Evolutionary conservation across 1,140 invertebrate genomes (phyloP).

Genomic region (Lycorma delicatula): DNA sequence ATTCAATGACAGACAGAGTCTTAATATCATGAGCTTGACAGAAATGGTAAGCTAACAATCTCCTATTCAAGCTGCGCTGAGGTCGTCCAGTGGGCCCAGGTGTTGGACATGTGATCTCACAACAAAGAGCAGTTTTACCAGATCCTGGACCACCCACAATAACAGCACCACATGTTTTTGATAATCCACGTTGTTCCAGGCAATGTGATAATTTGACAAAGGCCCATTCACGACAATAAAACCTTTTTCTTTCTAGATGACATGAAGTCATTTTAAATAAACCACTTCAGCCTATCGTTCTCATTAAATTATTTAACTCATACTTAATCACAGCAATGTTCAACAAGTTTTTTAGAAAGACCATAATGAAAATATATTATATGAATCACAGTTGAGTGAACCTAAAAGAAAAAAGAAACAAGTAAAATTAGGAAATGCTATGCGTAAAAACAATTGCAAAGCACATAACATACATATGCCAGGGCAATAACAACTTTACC

Average conservation of each 20-base stretch:
- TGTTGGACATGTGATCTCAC: conserved; percentile 68
- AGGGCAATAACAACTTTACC: too few relatives aligned
- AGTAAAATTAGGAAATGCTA: too few relatives aligned
- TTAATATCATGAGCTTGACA: conserved; percentile 56
- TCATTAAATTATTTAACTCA: too few relatives aligned
- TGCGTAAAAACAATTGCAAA: too few relatives aligned
- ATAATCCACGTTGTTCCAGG: conserved; percentile 68
- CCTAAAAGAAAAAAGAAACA: not conserved
- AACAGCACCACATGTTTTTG: conserved; percentile 70
- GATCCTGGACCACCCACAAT: conserved; percentile 82
- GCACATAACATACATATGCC: too few relatives aligned
- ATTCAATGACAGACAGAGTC: conserved; percentile 67
- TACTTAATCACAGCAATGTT: too few relatives aligned
- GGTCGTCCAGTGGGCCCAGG: conserved; percentile 52
- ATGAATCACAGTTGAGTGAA: not conserved
- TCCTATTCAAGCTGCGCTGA: conserved; percentile 60
- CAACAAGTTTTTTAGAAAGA: not conserved
- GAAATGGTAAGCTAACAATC: conserved; percentile 74
- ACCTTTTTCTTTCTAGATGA: conserved; percentile 44
- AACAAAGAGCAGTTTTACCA: conserved; percentile 77
- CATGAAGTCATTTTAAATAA: conserved; percentile 14
- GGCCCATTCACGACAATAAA: conserved; percentile 86
- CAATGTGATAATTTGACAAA: conserved; percentile 89
- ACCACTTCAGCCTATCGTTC: not conserved
- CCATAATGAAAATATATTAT: not conserved